Percentiles rank a stretch among this genome's conserved stretches.
Evolutionary conservation across 2,113 vertebrate species (phyloP).

Genomic region (Varanus komodoensis): DNA sequence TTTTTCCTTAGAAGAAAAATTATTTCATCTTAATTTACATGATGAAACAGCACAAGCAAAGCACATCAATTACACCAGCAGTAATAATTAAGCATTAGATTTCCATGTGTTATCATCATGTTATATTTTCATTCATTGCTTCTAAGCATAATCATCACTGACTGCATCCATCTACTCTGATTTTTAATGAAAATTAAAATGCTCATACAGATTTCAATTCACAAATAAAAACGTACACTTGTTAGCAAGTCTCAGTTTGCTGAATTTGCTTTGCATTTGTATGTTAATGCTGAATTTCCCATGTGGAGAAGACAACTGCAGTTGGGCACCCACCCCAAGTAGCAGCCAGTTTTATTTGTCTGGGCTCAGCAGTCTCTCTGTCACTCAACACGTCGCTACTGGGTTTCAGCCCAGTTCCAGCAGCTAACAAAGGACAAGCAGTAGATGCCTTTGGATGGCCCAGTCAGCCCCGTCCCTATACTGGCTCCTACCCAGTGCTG

Average conservation of each 20-base stretch:
- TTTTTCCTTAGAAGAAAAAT: constrained; percentile 45
- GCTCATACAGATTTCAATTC: constrained; percentile 65
- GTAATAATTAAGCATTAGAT: constrained; percentile 70
- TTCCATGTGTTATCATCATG: constrained; percentile 67
- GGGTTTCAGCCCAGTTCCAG: too few relatives aligned
- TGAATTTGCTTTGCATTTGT: constrained; percentile 58
- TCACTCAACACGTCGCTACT: too few relatives aligned
- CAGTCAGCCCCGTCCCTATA: too few relatives aligned
- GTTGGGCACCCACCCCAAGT: too few relatives aligned
- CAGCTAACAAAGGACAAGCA: too few relatives aligned
- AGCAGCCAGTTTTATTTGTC: too few relatives aligned
- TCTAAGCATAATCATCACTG: constrained; percentile 61
- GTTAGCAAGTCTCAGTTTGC: constrained; percentile 64
- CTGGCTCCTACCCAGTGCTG: too few relatives aligned
- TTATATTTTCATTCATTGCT: constrained; percentile 54
- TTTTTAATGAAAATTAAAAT: constrained; percentile 71
- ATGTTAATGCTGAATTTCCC: constrained; percentile 26
- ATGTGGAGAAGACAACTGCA: too few relatives aligned
- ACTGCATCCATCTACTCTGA: constrained; percentile 60
- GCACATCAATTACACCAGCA: constrained; percentile 63
- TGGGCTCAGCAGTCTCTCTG: too few relatives aligned
- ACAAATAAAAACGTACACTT: constrained; percentile 62
- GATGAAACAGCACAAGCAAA: constrained; percentile 52
- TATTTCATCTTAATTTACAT: constrained; percentile 62
- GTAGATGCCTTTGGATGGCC: too few relatives aligned